Evolutionary conservation across 2,113 vertebrate genomes (phyloP), one percentile per base, ranked within the genome.

Genomic region (Psilopogon haemacephalus): DNA sequence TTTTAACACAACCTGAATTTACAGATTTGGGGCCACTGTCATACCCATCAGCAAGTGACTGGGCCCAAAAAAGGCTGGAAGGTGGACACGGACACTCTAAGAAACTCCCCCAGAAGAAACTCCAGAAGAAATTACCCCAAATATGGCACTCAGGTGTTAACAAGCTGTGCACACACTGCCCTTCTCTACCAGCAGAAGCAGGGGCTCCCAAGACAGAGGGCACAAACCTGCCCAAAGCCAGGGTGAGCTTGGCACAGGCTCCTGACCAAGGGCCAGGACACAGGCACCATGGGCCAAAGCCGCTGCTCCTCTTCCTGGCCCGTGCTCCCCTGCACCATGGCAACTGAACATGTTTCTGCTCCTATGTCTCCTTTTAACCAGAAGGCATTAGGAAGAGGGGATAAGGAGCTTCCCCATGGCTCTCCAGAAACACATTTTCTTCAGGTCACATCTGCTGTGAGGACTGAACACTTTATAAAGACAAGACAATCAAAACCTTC

Each of bases 311-410:
- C 6, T 7, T 33, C 30, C 16, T 2, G 2, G 20, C 11, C 58
- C 2, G 0, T 1, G 27, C 3, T 12, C 17, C 30, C 59, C 38
- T 27, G n/a, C 30, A 32, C 19, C 0, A 0, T 1, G 2, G 17
- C n/a, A 27, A 24, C 32, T 3, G 4, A 42, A 58, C 14, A 2
- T 26, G 44, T 8, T 0, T 14, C 19, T 27, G 30, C 21, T 21
- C 55, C 40, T 60, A 50, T 44, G 24, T 44, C 38, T 32, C 52
- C 28, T 33, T 80, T 26, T 35, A 84, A 64, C 3, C 42, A 24
- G 26, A 63, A 56, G 4, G 19, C 30, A n/a, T 9, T 3, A 42
- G 8, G 64, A 27, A 56, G 42, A 48, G 8, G 15, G 32, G 33
- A 68, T 26, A 46, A 44, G 54, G 28, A 83, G 20, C 38, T 74